These are phyloP conservation scores for Latrodectus hesperus DNA, from an alignment of 2,888 invertebrate genomes.

Conservation along the genomic window DNA sequence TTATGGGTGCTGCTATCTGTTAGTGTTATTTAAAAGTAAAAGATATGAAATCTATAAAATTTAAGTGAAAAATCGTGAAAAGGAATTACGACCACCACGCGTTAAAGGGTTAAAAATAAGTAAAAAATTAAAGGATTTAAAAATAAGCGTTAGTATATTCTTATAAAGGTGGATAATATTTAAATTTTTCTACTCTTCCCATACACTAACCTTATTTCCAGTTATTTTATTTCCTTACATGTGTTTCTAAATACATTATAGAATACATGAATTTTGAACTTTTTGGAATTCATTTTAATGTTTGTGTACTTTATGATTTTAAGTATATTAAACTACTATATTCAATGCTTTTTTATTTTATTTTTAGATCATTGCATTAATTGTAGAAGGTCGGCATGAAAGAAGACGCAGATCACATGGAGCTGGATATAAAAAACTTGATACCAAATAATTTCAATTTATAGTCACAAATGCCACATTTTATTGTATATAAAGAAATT, in stretches of 20 bases:
- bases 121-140: too few relatives aligned
- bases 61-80: too few relatives aligned
- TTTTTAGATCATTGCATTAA: slow-evolving; percentile 80
- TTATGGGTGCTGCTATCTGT: too few relatives aligned
- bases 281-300: too few relatives aligned
- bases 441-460: slow-evolving; percentile 67
- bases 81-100: too few relatives aligned
- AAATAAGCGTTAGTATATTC: too few relatives aligned
- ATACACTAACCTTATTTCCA: too few relatives aligned
- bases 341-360: slow-evolving; percentile 47
- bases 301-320: background rate
- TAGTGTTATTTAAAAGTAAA: too few relatives aligned
- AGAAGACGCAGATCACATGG: slow-evolving; percentile 77
- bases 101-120: too few relatives aligned
- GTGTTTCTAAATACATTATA: background rate
- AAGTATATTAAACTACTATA: background rate
- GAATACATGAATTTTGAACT: background rate
- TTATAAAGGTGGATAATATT: too few relatives aligned
- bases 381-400: slow-evolving; percentile 79
- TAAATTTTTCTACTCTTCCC: too few relatives aligned
- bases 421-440: slow-evolving; percentile 71
- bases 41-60: too few relatives aligned
- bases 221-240: background rate
- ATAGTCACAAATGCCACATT: background rate
- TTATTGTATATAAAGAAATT: slow-evolving; percentile 30